phyloP scores from a whole-genome alignment of 53 echinoderm and acorn worm species.

The Henricia sp. region DNA sequence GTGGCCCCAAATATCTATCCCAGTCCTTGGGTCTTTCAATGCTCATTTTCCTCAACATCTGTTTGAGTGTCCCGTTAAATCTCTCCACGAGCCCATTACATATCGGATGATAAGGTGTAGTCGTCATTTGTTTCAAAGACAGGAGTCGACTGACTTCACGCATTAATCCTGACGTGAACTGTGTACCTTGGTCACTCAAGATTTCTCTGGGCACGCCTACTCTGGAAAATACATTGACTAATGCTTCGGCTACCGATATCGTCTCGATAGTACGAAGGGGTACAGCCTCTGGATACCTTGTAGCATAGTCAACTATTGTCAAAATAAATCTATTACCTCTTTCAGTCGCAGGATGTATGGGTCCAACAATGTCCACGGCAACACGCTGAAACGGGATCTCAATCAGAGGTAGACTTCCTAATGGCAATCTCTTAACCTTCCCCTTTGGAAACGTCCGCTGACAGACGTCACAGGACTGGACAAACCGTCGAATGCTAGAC shows the following conservation, averaged over 20 bases:
- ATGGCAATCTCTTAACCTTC: conserved; percentile 36
- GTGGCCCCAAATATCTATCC: conserved; percentile 46
- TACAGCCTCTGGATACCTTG: conserved; percentile 55
- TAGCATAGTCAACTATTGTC: conserved; percentile 63
- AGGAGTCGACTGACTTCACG: conserved; percentile 58
- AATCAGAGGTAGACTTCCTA: conserved; percentile 52
- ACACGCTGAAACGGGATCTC: conserved; percentile 54
- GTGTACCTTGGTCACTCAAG: conserved; percentile 53
- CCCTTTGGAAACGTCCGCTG: conserved; percentile 65
- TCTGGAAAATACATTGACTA: conserved; percentile 54
- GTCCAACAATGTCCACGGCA: conserved; percentile 59
- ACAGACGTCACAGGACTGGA: conserved; percentile 68
- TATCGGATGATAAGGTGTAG: conserved; percentile 62
- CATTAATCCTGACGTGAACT: conserved; percentile 60
- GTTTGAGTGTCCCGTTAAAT: conserved; percentile 61
- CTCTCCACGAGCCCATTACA: no score
- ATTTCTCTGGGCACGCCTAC: conserved; percentile 70
- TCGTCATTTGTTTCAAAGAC: conserved; percentile 35
- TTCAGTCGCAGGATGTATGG: conserved; percentile 46
- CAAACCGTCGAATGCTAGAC: conserved; percentile 37
- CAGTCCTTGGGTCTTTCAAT: conserved; percentile 64
- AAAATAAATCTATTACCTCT: conserved; percentile 53
- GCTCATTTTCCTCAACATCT: conserved; percentile 56
- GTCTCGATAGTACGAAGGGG: conserved; percentile 48
- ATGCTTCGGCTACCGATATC: conserved; percentile 44